Evolutionary conservation across 2,113 vertebrate species (phyloP), one percentile per base, ranked within the genome.

Genomic region (Opisthocomus hoazin): DNA sequence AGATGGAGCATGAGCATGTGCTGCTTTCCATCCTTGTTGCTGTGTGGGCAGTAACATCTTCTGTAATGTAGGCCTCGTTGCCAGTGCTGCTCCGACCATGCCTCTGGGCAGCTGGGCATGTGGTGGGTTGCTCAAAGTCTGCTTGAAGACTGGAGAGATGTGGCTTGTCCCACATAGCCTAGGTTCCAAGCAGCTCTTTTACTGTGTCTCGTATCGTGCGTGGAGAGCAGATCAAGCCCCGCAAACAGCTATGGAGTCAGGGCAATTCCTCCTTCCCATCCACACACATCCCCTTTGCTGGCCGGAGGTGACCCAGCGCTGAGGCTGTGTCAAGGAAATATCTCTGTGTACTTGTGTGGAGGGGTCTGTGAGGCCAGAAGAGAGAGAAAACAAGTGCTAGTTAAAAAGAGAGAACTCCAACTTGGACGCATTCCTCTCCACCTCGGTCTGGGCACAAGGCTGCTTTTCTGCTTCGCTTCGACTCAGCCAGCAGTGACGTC

Each of bases 161-260:
- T 9, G 4, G 22, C 43, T 78, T 45, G 13, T 56, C 32, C n/a
- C 53, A 24, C 11, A 11, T 5, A 17, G 63, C 54, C 30, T 1
- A 37, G 43, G 26, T 78, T 56, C 36, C 48, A 24, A 58, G 66
- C 13, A 41, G 37, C n/a, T n/a, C n/a, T n/a, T n/a, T 34, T 57
- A 4, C 24, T 41, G 5, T 16, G 4, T 60, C 16, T 66, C 10
- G 0, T 24, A 3, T n/a, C 7, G 19, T 51, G 36, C 1, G 14
- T 22, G 39, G 60, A 65, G 26, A 37, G 43, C 34, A 48, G 39
- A 54, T 68, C 10, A 30, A 64, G 51, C 71, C 41, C 71, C 82
- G 54, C 58, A 64, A 27, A 24, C 32, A 30, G 24, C 53, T 5
- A 0, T 17, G 84, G 70, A 37, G 36, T 36, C 6, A 19, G 37